Percentiles rank a stretch among this genome's conserved stretches.
These are phyloP conservation scores for Abrostola triplasia DNA, from an alignment of 2,888 invertebrate species.

Conservation along the genomic window DNA sequence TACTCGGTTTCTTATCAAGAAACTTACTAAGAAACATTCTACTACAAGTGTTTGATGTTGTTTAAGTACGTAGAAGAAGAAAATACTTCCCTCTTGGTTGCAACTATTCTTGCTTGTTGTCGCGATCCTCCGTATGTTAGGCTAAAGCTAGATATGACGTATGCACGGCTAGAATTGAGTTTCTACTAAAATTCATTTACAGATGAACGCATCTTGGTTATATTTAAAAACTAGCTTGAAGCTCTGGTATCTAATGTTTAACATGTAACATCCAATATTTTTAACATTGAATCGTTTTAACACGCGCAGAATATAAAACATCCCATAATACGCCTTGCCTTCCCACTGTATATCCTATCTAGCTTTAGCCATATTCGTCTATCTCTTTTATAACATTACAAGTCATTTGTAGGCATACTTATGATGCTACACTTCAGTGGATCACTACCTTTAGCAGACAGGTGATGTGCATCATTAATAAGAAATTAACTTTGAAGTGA, in stretches of 20 bases:
- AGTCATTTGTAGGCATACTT: background rate
- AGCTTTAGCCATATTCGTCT: background rate
- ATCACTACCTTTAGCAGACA: constrained; percentile 21
- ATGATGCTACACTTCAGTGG: constrained; percentile 9
- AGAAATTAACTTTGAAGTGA: constrained; percentile 33
- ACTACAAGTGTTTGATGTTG: background rate
- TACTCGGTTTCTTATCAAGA: too few species aligned
- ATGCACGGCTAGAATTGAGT: too few species aligned
- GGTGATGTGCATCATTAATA: constrained; percentile 27
- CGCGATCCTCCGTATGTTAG: background rate
- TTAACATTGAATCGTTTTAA: too few species aligned
- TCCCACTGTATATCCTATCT: background rate
- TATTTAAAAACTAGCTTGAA: too few species aligned
- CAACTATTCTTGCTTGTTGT: background rate
- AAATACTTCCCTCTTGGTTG: background rate
- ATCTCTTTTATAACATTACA: background rate
- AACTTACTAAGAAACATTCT: background rate
- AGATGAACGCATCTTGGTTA: too few species aligned
- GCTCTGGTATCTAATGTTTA: too few species aligned
- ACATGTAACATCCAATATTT: too few species aligned
- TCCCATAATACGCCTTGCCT: too few species aligned
- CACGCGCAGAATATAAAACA: too few species aligned
- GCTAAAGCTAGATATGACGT: background rate
- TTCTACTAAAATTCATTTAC: too few species aligned
- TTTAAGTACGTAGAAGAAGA: background rate